Conservation (phyloP, 2,113 vertebrate genomes). For the Capra hircus region DNA sequence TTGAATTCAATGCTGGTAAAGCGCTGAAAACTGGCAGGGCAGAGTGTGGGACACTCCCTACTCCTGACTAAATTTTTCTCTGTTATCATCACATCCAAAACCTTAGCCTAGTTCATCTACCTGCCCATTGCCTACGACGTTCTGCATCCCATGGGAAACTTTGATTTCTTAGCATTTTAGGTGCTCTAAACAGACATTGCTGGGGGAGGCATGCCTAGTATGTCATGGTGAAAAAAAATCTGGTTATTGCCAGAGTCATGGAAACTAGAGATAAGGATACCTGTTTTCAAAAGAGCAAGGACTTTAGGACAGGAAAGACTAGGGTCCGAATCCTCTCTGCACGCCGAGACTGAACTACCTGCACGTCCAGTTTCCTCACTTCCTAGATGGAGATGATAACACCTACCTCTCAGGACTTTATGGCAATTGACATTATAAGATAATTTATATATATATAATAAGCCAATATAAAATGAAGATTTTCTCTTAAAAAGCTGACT, state of each 20-base stretch:
- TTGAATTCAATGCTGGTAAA: neutral
- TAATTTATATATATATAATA: neutral
- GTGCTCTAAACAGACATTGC: accelerated
- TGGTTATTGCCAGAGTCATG: neutral
- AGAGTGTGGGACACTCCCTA: no score
- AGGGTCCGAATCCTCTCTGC: neutral
- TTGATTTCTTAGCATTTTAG: no score
- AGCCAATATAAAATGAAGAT: neutral
- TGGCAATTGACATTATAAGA: neutral
- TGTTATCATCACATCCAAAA: accelerated
- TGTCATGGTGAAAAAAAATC: neutral
- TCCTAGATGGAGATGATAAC: neutral
- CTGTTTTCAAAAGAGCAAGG: neutral
- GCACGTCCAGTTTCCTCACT: neutral
- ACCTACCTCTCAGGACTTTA: neutral
- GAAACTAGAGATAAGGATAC: neutral
- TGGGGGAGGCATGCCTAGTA: accelerated
- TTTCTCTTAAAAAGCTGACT: neutral
- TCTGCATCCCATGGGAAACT: no score
- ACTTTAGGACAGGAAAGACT: no score
- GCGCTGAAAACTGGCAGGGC: neutral
- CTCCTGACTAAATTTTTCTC: neutral
- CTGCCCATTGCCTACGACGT: accelerated
- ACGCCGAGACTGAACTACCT: neutral
- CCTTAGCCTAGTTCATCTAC: neutral